Conservation (phyloP, 2,797 vertebrate species). For the Liasis olivaceus region DNA sequence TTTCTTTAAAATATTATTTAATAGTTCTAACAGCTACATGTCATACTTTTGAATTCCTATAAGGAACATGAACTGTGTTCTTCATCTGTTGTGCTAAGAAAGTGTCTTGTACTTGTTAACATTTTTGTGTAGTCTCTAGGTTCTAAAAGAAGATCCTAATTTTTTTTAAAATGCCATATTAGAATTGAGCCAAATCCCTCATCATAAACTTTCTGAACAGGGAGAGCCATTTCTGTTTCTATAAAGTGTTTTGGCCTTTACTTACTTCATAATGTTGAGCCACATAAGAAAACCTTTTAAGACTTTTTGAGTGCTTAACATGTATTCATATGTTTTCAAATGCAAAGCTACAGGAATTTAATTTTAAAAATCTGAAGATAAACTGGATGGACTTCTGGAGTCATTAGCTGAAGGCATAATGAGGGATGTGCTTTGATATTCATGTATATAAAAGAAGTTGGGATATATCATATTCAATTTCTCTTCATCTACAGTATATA, state of each 20-base stretch:
- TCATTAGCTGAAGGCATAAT: not conserved
- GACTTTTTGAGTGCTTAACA: not conserved
- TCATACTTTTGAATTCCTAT: not conserved
- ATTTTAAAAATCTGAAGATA: not conserved
- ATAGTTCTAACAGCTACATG: not conserved
- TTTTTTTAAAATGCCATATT: not conserved
- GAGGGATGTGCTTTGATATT: not conserved
- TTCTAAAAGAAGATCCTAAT: not conserved
- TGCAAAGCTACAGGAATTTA: not conserved
- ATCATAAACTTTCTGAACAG: not conserved
- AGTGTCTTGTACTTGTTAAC: not conserved
- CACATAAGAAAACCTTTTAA: constrained; percentile 4
- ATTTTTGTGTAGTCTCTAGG: not conserved
- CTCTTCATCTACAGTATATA: not conserved
- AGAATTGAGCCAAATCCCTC: not conserved
- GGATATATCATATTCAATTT: not conserved
- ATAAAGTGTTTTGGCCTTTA: not conserved
- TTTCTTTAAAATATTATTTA: not conserved
- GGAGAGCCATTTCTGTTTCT: not conserved
- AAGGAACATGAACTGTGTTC: not conserved
- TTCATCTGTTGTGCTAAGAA: not conserved
- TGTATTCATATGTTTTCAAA: not conserved
- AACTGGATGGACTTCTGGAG: not conserved
- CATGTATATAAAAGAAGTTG: not conserved
- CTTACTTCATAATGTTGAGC: constrained; percentile 21